A percentile compares a stretch with the other conserved stretches of the same genome.
phyloP scores from a whole-genome alignment of 2,113 vertebrate species.

The Piliocolobus tephrosceles region DNA sequence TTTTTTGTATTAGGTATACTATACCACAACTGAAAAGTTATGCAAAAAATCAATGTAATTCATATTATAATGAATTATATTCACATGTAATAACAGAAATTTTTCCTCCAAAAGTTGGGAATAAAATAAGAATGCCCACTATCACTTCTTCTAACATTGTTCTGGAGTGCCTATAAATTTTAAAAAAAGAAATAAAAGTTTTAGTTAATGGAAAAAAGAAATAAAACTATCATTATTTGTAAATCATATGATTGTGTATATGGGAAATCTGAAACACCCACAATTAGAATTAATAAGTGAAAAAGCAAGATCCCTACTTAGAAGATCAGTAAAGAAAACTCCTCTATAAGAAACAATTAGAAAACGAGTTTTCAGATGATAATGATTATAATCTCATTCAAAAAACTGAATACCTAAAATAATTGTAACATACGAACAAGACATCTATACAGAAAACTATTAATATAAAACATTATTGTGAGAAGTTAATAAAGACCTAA shows the following conservation, averaged over 20 bases:
- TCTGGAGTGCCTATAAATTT: constrained; percentile 28
- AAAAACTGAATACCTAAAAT: constrained; percentile 11
- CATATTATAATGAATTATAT: neutral
- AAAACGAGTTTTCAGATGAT: neutral
- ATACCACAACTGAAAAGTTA: neutral
- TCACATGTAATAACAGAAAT: neutral
- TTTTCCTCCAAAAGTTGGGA: neutral
- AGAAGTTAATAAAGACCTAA: neutral
- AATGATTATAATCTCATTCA: neutral
- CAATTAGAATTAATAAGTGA: constrained; percentile 18
- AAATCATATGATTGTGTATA: neutral
- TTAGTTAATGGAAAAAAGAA: neutral
- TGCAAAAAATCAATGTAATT: neutral
- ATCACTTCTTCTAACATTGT: neutral
- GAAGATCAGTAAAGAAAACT: neutral
- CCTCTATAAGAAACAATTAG: neutral
- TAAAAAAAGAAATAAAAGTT: neutral
- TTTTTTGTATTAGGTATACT: neutral
- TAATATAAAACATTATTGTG: neutral
- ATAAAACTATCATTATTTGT: neutral
- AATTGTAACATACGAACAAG: neutral
- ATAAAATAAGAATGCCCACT: neutral
- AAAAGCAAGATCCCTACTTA: neutral
- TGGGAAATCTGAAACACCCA: neutral
- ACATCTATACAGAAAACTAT: neutral